Evolutionary conservation across 35 echinoderm and acorn worm genomes (phyloP).

Genomic region (Ophiothrix spiculata): DNA sequence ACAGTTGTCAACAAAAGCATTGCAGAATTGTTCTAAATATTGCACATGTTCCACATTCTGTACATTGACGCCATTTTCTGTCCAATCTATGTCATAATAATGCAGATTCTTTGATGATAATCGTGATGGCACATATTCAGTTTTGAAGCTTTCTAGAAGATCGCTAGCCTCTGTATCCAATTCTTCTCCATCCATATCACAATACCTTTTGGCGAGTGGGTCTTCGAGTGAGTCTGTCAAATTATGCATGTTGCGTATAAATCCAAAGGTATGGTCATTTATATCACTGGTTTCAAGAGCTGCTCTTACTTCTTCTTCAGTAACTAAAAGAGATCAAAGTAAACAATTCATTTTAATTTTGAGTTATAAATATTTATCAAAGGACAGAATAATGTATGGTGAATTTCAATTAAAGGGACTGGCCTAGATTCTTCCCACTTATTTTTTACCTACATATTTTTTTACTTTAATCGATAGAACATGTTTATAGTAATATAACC

Average conservation of each 20-base stretch:
- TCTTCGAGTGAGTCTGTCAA: slow-evolving; percentile 47
- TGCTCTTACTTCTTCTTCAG: slow-evolving; percentile 82
- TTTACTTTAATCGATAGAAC: no score
- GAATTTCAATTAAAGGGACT: no score
- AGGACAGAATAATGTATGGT: background rate
- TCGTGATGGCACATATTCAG: slow-evolving; percentile 50
- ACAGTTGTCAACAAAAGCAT: slow-evolving; percentile 51
- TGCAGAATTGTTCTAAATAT: slow-evolving; percentile 66
- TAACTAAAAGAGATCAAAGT: slow-evolving; percentile 72
- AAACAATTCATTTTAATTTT: background rate
- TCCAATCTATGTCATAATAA: slow-evolving; percentile 64
- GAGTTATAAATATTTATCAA: background rate
- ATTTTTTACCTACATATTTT: no score
- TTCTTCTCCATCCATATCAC: slow-evolving; percentile 42
- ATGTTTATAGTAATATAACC: no score
- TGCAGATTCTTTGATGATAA: slow-evolving; percentile 61
- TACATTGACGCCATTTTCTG: slow-evolving; percentile 53
- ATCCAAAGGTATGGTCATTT: slow-evolving; percentile 74
- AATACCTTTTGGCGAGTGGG: slow-evolving; percentile 40
- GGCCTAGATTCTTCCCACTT: no score
- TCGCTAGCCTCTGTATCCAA: slow-evolving; percentile 51
- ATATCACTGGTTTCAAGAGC: slow-evolving; percentile 45
- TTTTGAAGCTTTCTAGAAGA: slow-evolving; percentile 63
- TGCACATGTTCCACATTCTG: slow-evolving; percentile 34
- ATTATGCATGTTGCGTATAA: slow-evolving; percentile 70